These are phyloP conservation scores for Ovis canadensis DNA, from an alignment of 2,113 vertebrate genomes.

Conservation along the genomic window DNA sequence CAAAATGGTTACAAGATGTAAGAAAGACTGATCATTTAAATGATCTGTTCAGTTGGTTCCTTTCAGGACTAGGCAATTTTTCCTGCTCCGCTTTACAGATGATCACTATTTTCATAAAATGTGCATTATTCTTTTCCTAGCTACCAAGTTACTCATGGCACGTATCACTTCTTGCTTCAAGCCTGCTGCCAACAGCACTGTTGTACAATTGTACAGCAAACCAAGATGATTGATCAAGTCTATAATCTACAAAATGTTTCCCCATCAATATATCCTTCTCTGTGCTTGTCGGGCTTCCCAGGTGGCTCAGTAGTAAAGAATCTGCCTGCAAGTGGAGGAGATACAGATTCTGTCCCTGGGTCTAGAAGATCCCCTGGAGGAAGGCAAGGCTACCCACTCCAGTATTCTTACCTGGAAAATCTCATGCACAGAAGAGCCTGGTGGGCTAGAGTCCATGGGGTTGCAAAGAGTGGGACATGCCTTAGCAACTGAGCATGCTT, in stretches of 20 bases:
- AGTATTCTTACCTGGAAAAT: not conserved
- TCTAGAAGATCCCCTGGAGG: not conserved
- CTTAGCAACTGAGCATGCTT: not conserved
- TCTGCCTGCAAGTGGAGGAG: not conserved
- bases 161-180: not conserved
- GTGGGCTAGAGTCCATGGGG: not conserved
- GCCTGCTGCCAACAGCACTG: not conserved
- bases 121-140: not conserved
- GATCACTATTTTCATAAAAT: not conserved
- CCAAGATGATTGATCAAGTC: not conserved
- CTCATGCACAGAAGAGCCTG: not conserved
- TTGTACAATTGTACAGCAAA: not conserved
- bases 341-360: not conserved
- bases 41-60: not conserved
- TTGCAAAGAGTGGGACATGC: not conserved
- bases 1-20: not conserved
- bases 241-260: not conserved
- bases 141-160: not conserved
- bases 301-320: not conserved
- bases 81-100: not conserved
- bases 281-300: not conserved
- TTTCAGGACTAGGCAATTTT: not conserved
- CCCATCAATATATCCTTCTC: not conserved
- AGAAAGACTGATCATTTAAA: not conserved
- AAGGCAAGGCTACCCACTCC: not conserved